Evolutionary conservation across 1,140 invertebrate genomes (phyloP).

Genomic region (Cotesia vestalis): DNA sequence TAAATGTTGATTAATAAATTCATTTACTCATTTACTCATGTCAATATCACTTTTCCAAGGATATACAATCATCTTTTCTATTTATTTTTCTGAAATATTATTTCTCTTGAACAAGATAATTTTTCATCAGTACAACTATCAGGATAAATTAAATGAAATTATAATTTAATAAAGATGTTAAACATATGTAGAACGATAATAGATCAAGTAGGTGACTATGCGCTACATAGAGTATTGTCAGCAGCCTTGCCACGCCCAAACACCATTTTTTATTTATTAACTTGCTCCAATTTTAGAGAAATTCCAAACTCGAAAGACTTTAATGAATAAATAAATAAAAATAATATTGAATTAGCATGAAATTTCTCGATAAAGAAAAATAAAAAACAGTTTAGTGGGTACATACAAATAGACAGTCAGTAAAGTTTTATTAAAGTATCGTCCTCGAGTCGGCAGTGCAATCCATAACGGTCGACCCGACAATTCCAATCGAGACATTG

Average conservation of each 20-base stretch:
- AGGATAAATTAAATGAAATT: too few species aligned
- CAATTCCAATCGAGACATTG: conserved; percentile 33
- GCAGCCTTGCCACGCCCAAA: conserved; percentile 45
- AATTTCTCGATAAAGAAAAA: too few species aligned
- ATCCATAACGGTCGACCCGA: conserved; percentile 26
- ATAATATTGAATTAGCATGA: too few species aligned
- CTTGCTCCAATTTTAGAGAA: too few species aligned
- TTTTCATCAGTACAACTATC: background rate
- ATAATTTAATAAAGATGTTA: conserved; percentile 40
- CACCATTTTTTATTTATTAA: background rate
- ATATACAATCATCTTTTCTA: too few species aligned
- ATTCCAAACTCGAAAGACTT: too few species aligned
- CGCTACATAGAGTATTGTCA: conserved; percentile 49
- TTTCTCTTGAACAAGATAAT: background rate
- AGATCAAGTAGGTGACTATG: conserved; percentile 41
- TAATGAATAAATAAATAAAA: too few species aligned
- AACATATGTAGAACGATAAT: conserved; percentile 49
- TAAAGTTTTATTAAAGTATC: background rate
- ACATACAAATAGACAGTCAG: background rate
- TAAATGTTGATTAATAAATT: conserved; percentile 29
- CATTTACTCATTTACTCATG: too few species aligned
- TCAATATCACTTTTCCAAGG: too few species aligned
- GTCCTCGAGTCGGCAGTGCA: background rate
- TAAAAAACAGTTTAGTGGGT: too few species aligned
- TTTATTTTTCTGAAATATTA: too few species aligned